Percentiles rank a stretch among this genome's conserved stretches.
Evolutionary conservation across 2,888 invertebrate genomes (phyloP).

Genomic region (Patella ulyssiponensis): DNA sequence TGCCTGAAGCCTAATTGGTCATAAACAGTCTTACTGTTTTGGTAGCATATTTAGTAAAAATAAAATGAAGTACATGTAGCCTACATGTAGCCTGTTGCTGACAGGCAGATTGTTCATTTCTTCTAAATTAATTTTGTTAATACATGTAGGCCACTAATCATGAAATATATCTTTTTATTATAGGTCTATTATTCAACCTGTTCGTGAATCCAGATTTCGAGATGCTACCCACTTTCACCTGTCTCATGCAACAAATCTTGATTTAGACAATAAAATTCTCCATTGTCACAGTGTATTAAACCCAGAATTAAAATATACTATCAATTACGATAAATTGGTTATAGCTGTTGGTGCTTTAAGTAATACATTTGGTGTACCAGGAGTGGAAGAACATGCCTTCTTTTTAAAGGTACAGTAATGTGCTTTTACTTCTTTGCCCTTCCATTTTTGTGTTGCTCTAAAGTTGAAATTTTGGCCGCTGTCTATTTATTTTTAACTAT

Average conservation of each 20-base stretch:
- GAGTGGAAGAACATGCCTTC: constrained; percentile 71
- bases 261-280: constrained; percentile 57
- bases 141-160: too few species aligned
- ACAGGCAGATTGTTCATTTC: too few species aligned
- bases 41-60: too few species aligned
- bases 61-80: neutral
- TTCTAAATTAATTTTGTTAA: too few species aligned
- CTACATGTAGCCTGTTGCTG: too few species aligned
- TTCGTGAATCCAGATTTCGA: constrained; percentile 70
- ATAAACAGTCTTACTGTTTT: too few species aligned
- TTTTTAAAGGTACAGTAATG: constrained; percentile 70
- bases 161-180: neutral
- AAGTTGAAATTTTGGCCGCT: too few species aligned
- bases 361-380: constrained; percentile 73
- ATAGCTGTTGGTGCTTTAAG: constrained; percentile 73
- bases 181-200: constrained; percentile 73
- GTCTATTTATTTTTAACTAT: too few species aligned
- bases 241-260: constrained; percentile 63
- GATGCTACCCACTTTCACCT: constrained; percentile 70
- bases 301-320: constrained; percentile 54
- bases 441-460: too few species aligned
- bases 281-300: constrained; percentile 64
- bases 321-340: constrained; percentile 71
- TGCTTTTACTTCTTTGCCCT: too few species aligned
- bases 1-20: too few species aligned